A percentile compares a stretch with the other conserved stretches of the same genome.
These are phyloP conservation scores for Gymnobelideus leadbeateri DNA, from an alignment of 2,113 vertebrate species.

Conservation along the genomic window DNA sequence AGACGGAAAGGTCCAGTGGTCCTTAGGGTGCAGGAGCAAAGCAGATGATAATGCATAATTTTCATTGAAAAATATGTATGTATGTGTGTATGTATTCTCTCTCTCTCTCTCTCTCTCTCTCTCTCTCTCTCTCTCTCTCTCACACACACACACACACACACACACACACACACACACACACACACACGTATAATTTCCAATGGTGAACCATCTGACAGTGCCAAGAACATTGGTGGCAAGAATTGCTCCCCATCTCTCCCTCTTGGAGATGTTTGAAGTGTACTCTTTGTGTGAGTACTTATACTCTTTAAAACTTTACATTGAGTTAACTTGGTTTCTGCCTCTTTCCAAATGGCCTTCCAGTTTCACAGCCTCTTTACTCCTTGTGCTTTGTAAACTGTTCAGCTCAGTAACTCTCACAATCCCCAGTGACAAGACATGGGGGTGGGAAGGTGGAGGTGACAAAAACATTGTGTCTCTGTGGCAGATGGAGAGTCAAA, in stretches of 20 bases:
- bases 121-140: too few relatives aligned
- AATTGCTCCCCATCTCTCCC: not conserved
- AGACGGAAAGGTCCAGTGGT: not conserved
- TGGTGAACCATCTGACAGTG: not conserved
- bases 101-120: too few relatives aligned
- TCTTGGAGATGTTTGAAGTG: not conserved
- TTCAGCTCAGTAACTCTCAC: not conserved
- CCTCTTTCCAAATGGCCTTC: not conserved
- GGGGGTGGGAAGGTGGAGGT: not conserved
- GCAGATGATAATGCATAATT: too few relatives aligned
- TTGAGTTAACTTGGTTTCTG: not conserved
- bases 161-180: too few relatives aligned
- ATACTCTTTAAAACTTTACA: not conserved
- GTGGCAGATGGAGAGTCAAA: constrained; percentile 4
- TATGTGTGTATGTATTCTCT: too few relatives aligned
- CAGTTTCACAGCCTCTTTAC: not conserved
- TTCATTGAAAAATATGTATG: too few relatives aligned
- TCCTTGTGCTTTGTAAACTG: not conserved
- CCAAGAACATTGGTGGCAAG: not conserved
- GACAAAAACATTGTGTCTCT: not conserved
- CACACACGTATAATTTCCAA: not conserved
- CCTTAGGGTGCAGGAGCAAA: too few relatives aligned
- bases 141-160: too few relatives aligned
- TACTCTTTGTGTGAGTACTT: not conserved
- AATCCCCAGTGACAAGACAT: not conserved